Evolutionary conservation across 2,888 invertebrate species (phyloP).

Genomic region (Campoplex capitator): DNA sequence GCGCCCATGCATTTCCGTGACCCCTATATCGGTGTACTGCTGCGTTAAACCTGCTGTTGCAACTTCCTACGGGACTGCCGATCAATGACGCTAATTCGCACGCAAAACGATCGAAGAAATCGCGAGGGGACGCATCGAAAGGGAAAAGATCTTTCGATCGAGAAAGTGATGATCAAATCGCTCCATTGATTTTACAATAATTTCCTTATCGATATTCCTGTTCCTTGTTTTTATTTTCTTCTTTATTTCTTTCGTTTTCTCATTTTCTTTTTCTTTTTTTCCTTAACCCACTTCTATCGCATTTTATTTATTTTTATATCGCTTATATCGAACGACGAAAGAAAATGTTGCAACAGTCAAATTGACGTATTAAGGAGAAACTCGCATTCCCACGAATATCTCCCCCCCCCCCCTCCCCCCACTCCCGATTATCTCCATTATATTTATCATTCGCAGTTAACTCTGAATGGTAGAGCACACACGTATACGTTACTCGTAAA

Average conservation of each 20-base stretch:
- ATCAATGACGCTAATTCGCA: conserved; percentile 19
- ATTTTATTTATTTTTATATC: background rate
- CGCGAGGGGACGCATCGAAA: background rate
- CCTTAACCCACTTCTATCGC: background rate
- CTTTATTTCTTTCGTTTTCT: too few species aligned
- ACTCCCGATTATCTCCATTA: background rate
- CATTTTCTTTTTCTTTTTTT: too few species aligned
- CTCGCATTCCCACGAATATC: conserved; percentile 5
- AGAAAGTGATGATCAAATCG: conserved; percentile 14
- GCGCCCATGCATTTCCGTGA: conserved; percentile 52
- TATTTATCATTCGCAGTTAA: background rate
- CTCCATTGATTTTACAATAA: background rate
- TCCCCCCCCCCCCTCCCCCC: too few species aligned
- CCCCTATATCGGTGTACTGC: conserved; percentile 25
- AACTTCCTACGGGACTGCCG: conserved; percentile 39
- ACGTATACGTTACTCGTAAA: conserved; percentile 1
- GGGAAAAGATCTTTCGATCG: background rate
- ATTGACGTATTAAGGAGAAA: conserved; percentile 7
- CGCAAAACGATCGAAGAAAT: background rate
- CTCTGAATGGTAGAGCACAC: background rate
- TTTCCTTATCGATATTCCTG: background rate
- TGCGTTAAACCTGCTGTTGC: conserved; percentile 23
- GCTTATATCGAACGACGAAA: background rate
- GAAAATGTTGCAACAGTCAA: background rate
- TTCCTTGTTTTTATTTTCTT: background rate